Evolutionary conservation across 2,888 invertebrate genomes (phyloP), one percentile per base, ranked within the genome.

Genomic region (Oegoconia quadripuncta): DNA sequence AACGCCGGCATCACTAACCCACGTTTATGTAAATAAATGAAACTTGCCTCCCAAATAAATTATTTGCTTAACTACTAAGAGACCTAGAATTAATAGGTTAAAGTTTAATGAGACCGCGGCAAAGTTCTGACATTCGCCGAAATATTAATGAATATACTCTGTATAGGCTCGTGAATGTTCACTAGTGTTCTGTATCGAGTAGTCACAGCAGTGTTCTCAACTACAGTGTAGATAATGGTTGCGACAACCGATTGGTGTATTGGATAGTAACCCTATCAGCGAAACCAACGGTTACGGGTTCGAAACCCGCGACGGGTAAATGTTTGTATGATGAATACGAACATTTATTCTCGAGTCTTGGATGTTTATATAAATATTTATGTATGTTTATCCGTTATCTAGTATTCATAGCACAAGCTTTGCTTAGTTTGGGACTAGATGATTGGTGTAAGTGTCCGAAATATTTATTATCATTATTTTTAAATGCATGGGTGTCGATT

Each of bases 91-190:
- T 49, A 42, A 44, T 42, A 39, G 46, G 13, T 29, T 27, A 11
- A 50, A 44, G 37, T 50, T 48, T 39, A 44, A 50, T 48, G 33
- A 37, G 39, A 48, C 36, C 39, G 25, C 23, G 38, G 25, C 39
- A 32, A 7, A 1, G 16, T 5, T 6, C n/a, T 23, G 17, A 31
- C 28, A 28, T n/a, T n/a, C 7, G 15, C 14, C 27, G 32, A 27
- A 26, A 33, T 27, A 33, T 34, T 18, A 34, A 27, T 34, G 26
- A 18, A 34, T 34, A 9, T 18, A 18, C 27, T 20, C 8, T 20
- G 8, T 8, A 13, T 12, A 13, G 13, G 9, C 6, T 7, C 20
- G 12, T 9, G 5, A 17, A 3, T 6, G 17, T 18, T n/a, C n/a
- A 18, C 5, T 4, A 17, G n/a, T 17, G 25, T 25, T n/a, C 20